Evolutionary conservation across 2,888 invertebrate genomes (phyloP).

Genomic region (Therioaphis trifolii): DNA sequence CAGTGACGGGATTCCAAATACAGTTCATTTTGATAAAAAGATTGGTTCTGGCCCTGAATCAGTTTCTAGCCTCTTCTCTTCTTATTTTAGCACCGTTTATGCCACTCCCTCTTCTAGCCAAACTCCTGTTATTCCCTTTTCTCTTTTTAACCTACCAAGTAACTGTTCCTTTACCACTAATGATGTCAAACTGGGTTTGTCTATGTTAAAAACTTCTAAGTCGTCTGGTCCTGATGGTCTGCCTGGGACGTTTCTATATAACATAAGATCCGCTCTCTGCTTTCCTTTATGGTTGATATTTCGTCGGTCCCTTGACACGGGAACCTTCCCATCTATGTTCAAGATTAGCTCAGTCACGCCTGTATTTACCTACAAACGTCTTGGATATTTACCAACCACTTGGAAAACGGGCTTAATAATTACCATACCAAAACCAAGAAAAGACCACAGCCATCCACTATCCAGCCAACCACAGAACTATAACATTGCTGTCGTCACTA

Average conservation of each 20-base stretch:
- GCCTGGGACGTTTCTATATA: not conserved
- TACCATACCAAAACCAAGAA: no score
- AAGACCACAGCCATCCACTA: no score
- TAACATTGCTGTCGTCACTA: no score
- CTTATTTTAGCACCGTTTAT: not conserved
- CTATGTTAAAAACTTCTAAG: not conserved
- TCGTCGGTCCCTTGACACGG: not conserved
- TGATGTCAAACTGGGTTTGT: not conserved
- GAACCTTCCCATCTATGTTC: not conserved
- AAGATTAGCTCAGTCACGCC: not conserved
- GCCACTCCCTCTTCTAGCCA: not conserved
- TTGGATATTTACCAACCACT: no score
- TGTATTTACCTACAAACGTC: no score
- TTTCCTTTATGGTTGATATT: not conserved
- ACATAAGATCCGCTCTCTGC: not conserved
- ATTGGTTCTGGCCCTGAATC: not conserved
- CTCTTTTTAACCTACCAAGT: not conserved
- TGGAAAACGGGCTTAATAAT: no score
- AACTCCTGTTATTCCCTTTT: not conserved
- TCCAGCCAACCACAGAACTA: no score
- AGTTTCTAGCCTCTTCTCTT: not conserved
- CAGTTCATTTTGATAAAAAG: not conserved
- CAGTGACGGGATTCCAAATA: not conserved
- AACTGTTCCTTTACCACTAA: not conserved
- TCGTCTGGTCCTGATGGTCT: not conserved